Evolutionary conservation across 1,140 invertebrate genomes (phyloP).

Genomic region (Triops cancriformis): DNA sequence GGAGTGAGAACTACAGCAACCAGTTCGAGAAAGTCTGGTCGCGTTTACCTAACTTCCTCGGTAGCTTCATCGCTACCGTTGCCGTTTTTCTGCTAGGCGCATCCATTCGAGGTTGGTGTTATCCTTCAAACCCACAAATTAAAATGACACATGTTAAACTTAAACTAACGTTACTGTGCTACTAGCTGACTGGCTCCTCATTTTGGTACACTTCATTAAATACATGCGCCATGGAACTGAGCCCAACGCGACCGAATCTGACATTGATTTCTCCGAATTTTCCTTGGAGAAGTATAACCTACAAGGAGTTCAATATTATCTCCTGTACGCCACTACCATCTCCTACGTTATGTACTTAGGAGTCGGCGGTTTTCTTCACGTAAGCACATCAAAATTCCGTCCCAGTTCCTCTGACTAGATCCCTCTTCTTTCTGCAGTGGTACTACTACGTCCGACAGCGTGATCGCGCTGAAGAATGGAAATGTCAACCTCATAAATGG

Average conservation of each 20-base stretch:
- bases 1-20: slow-evolving; percentile 47
- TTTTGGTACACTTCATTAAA: slow-evolving; percentile 50
- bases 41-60: slow-evolving; percentile 44
- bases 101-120: slow-evolving; percentile 45
- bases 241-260: slow-evolving; percentile 22
- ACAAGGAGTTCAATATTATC: slow-evolving; percentile 44
- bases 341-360: slow-evolving; percentile 50
- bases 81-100: slow-evolving; percentile 50
- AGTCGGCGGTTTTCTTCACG: slow-evolving; percentile 55
- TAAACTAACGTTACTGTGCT: slow-evolving; percentile 29
- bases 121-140: not conserved
- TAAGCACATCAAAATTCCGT: slow-evolving; percentile 38
- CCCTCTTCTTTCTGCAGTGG: slow-evolving; percentile 46
- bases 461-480: slow-evolving; percentile 55
- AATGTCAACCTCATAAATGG: slow-evolving; percentile 62
- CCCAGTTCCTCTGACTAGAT: not conserved
- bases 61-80: slow-evolving; percentile 45
- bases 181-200: slow-evolving; percentile 55
- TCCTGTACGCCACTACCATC: slow-evolving; percentile 42
- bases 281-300: slow-evolving; percentile 40
- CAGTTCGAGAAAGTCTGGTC: slow-evolving; percentile 46
- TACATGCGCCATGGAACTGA: slow-evolving; percentile 40
- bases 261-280: slow-evolving; percentile 24
- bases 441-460: slow-evolving; percentile 55
- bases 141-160: not conserved